A percentile compares a stretch with the other conserved stretches of the same genome.
Conservation (phyloP, 2,888 invertebrate genomes). For the Brachypterus glaber region DNA sequence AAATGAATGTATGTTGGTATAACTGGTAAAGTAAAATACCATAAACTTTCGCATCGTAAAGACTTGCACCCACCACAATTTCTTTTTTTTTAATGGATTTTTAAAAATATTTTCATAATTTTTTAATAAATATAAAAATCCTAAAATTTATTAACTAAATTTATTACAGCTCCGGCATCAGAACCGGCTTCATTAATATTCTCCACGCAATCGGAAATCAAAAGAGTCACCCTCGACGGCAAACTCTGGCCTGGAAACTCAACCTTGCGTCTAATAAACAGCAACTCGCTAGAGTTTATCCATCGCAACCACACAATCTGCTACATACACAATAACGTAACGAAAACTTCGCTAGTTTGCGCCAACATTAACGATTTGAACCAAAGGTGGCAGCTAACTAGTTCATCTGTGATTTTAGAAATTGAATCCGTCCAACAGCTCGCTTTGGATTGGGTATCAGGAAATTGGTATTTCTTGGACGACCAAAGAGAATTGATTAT, state of each 20-base stretch:
- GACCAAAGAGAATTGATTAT: conserved; percentile 29
- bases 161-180: conserved; percentile 49
- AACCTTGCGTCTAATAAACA: conserved; percentile 37
- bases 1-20: too few species aligned
- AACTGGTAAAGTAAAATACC: too few species aligned
- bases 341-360: conserved; percentile 49
- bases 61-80: not conserved
- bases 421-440: conserved; percentile 62
- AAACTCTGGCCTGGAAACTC: conserved; percentile 39
- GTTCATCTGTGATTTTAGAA: conserved; percentile 54
- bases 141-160: not conserved
- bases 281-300: conserved; percentile 53
- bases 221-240: conserved; percentile 51
- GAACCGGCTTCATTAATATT: conserved; percentile 58
- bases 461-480: conserved; percentile 76
- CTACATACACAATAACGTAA: conserved; percentile 60
- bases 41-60: too few species aligned
- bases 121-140: not conserved
- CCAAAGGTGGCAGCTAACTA: conserved; percentile 48
- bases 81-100: too few species aligned
- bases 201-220: conserved; percentile 57
- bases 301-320: conserved; percentile 59
- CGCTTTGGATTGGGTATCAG: conserved; percentile 74
- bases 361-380: conserved; percentile 55
- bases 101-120: not conserved